Evolutionary conservation across 2,888 invertebrate species (phyloP).

Genomic region (Scaptodrosophila latifasciaeformis): DNA sequence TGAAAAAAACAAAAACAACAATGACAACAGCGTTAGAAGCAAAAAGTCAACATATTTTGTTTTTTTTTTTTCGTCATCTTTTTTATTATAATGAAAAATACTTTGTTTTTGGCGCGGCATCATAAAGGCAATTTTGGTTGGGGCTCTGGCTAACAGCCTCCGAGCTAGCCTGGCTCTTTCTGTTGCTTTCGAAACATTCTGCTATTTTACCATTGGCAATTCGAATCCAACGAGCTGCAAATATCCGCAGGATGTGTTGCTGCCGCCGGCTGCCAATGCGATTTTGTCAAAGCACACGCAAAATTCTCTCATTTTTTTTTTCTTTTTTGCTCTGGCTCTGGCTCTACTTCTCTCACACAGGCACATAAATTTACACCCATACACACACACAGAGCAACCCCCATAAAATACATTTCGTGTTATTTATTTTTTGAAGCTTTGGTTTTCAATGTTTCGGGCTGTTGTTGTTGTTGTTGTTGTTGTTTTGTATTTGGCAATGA

Average conservation of each 20-base stretch:
- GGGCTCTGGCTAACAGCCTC: too few species aligned
- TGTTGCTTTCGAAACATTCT: background rate
- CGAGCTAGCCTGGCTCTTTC: too few species aligned
- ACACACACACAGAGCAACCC: too few species aligned
- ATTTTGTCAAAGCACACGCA: constrained; percentile 43
- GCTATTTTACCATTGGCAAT: background rate
- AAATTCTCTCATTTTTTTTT: constrained; percentile 20
- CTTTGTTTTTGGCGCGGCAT: constrained; percentile 12
- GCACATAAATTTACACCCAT: too few species aligned
- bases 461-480: constrained; percentile 23
- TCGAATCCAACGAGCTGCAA: constrained; percentile 30
- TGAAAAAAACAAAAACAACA: constrained; percentile 7
- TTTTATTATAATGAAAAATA: constrained; percentile 31
- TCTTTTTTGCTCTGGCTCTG: constrained; percentile 22
- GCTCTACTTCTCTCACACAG: too few species aligned
- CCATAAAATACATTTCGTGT: too few species aligned
- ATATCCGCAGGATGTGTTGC: constrained; percentile 51
- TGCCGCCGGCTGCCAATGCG: constrained; percentile 45
- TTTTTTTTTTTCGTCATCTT: constrained; percentile 21
- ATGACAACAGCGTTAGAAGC: background rate
- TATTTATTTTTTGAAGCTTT: constrained; percentile 1
- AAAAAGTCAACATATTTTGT: background rate
- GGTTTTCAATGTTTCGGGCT: background rate
- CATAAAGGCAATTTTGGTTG: too few species aligned
- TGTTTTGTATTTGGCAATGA: constrained; percentile 44